A percentile compares a stretch with the other conserved stretches of the same genome.
These are phyloP conservation scores for Drosophila kikkawai DNA, from an alignment of 1,140 invertebrate species.

Conservation along the genomic window DNA sequence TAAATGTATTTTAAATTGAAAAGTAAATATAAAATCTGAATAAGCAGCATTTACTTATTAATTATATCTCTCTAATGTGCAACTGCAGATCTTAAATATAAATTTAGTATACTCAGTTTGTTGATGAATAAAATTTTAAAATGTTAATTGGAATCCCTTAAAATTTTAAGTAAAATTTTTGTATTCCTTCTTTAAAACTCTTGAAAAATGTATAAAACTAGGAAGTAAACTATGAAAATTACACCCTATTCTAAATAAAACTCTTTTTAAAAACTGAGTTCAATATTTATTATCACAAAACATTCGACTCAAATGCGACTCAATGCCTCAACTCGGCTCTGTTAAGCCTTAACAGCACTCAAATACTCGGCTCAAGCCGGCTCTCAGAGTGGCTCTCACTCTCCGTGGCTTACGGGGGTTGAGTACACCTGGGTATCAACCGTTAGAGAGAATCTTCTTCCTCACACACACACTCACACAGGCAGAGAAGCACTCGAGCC, in stretches of 20 bases:
- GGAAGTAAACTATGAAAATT: neutral
- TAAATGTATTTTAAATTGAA: too few species aligned
- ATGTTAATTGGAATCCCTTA: too few species aligned
- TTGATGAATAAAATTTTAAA: too few species aligned
- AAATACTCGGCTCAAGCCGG: conserved; percentile 26
- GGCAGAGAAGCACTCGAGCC: conserved; percentile 9
- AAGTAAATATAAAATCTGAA: too few species aligned
- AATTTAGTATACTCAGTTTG: too few species aligned
- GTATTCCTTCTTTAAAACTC: too few species aligned
- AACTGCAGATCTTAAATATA: neutral
- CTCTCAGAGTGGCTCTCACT: conserved; percentile 13
- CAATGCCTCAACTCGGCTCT: conserved; percentile 14
- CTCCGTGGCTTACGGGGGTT: conserved; percentile 23
- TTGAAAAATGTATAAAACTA: neutral
- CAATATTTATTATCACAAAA: neutral
- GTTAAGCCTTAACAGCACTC: conserved; percentile 63
- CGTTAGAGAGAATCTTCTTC: conserved; percentile 75
- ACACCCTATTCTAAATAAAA: too few species aligned
- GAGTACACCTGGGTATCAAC: conserved; percentile 59
- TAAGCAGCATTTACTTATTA: neutral
- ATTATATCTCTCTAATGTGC: neutral
- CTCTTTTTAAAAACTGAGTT: neutral
- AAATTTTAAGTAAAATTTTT: too few species aligned
- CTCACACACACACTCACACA: conserved; percentile 15
- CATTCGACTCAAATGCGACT: conserved; percentile 1